These are phyloP conservation scores for Drosophila fuyamai DNA, from an alignment of 1,140 invertebrate species.

Conservation along the genomic window DNA sequence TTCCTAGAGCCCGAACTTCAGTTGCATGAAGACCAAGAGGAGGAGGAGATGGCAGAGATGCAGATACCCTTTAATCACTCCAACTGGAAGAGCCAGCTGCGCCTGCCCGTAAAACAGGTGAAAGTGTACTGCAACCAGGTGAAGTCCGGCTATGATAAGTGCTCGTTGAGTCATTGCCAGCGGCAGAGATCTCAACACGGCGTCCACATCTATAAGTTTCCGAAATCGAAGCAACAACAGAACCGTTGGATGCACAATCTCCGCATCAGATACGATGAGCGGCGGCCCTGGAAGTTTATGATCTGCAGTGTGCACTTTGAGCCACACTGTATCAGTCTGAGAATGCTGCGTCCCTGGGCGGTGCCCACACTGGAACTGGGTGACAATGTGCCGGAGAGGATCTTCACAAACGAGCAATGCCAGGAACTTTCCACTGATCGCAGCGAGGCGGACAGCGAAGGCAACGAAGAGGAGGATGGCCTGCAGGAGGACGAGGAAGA, in stretches of 20 bases:
- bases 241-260: slow-evolving; percentile 72
- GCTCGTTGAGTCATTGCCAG: slow-evolving; percentile 65
- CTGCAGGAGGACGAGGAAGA: slow-evolving; percentile 40
- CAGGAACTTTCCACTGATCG: slow-evolving; percentile 19
- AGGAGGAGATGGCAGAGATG: not conserved
- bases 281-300: slow-evolving; percentile 69
- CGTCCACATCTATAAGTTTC: slow-evolving; percentile 72
- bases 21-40: slow-evolving; percentile 37
- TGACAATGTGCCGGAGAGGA: slow-evolving; percentile 52
- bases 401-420: slow-evolving; percentile 62
- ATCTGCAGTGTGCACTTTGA: slow-evolving; percentile 75
- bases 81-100: slow-evolving; percentile 30
- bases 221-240: slow-evolving; percentile 51
- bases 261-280: slow-evolving; percentile 63
- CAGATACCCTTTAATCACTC: not conserved
- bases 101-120: slow-evolving; percentile 46
- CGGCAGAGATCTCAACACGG: slow-evolving; percentile 62
- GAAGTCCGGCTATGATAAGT: slow-evolving; percentile 71
- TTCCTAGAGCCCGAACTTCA: slow-evolving; percentile 47
- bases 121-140: slow-evolving; percentile 47
- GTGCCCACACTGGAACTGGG: slow-evolving; percentile 70
- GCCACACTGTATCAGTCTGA: slow-evolving; percentile 52
- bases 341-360: slow-evolving; percentile 65
- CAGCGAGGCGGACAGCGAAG: slow-evolving; percentile 36
- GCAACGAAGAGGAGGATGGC: slow-evolving; percentile 38